Percentiles rank a stretch among this genome's conserved stretches.
phyloP scores from a whole-genome alignment of 2,888 invertebrate species.

The Enoplolaimus lenunculus region DNA sequence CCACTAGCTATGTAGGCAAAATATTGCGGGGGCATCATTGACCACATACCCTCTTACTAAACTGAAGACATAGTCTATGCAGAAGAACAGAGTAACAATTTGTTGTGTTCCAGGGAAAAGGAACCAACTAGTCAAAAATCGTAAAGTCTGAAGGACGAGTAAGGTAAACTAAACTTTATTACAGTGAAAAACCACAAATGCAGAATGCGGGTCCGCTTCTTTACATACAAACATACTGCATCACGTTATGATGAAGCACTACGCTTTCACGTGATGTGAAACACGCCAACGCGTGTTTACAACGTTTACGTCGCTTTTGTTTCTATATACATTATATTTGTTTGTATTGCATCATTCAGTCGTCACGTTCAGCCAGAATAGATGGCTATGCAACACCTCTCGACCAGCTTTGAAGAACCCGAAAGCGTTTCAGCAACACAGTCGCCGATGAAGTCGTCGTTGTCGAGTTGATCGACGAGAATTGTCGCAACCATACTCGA shows the following conservation, averaged over 20 bases:
- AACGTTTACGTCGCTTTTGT: not conserved
- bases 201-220: not conserved
- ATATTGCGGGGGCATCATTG: too few relatives aligned
- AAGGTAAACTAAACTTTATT: not conserved
- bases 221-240: not conserved
- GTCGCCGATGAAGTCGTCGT: not conserved
- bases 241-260: not conserved
- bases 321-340: not conserved
- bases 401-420: not conserved
- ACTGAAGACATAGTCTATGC: too few relatives aligned
- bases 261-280: not conserved
- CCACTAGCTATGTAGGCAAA: too few relatives aligned
- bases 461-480: not conserved
- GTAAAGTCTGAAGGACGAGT: not conserved
- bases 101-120: not conserved
- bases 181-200: not conserved
- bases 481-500: not conserved
- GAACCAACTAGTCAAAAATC: not conserved
- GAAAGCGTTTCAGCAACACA: not conserved
- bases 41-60: too few relatives aligned
- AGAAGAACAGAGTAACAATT: too few relatives aligned
- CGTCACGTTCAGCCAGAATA: not conserved
- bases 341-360: not conserved
- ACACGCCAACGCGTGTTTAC: not conserved
- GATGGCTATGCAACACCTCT: not conserved